A percentile compares a stretch with the other conserved stretches of the same genome.
Evolutionary conservation across 2,113 vertebrate genomes (phyloP).

Genomic region (Ageneiosus marmoratus): DNA sequence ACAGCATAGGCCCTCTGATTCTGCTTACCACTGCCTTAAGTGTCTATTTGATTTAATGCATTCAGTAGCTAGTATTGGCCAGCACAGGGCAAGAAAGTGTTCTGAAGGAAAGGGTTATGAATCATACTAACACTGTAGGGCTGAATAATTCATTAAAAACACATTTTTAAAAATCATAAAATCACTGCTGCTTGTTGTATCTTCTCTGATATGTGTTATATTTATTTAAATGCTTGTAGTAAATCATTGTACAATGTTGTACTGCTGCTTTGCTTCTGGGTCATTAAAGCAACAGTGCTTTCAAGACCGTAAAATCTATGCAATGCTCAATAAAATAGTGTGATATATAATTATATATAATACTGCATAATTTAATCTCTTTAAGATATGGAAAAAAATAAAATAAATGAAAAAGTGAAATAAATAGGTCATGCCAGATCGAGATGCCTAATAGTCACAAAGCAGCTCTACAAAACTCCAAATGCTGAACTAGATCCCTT

Average conservation of each 20-base stretch:
- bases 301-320: background rate
- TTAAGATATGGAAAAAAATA: background rate
- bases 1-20: constrained; percentile 31
- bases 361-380: background rate
- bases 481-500: background rate
- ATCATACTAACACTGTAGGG: constrained; percentile 19
- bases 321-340: background rate
- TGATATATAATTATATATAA: background rate
- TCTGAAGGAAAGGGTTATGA: constrained; percentile 14
- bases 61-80: constrained; percentile 41
- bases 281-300: background rate
- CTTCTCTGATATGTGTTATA: background rate
- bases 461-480: background rate
- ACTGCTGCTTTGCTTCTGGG: background rate
- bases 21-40: constrained; percentile 36
- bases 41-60: constrained; percentile 49
- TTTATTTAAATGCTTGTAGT: background rate
- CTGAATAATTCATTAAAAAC: constrained; percentile 14
- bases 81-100: constrained; percentile 2
- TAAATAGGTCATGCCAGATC: background rate
- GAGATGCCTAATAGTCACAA: background rate
- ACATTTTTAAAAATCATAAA: constrained; percentile 4
- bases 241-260: background rate
- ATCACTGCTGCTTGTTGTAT: background rate
- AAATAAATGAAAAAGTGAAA: no score